phyloP scores from a whole-genome alignment of 2,113 vertebrate genomes.

The Gallinago undulata region DNA sequence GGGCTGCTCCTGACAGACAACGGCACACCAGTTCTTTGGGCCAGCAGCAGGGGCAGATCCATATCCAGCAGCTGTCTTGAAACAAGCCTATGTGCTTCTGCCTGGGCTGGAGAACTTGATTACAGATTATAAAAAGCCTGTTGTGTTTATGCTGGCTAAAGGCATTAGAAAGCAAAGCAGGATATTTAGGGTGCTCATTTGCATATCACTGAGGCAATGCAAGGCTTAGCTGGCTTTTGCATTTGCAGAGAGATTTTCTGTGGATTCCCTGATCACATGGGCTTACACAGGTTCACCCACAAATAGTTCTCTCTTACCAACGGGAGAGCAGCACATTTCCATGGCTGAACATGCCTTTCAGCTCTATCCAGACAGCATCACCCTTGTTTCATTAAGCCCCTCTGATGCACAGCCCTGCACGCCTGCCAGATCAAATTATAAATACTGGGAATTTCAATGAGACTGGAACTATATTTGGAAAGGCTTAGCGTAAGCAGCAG shows the following conservation, averaged over 20 bases:
- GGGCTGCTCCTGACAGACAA: neutral
- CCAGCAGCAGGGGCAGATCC: neutral
- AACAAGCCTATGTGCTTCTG: neutral
- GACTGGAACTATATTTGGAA: constrained; percentile 71
- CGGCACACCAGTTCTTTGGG: neutral
- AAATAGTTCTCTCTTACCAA: neutral
- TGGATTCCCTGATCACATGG: constrained; percentile 14
- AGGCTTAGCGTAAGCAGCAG: constrained; percentile 63
- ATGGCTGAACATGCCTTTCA: constrained; percentile 20
- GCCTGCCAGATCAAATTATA: constrained; percentile 69
- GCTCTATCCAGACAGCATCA: constrained; percentile 39
- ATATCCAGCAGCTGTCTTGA: neutral
- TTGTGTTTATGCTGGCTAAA: constrained; percentile 45
- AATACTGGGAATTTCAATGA: constrained; percentile 65
- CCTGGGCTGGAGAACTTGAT: neutral
- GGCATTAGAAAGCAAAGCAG: constrained; percentile 48
- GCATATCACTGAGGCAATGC: constrained; percentile 42
- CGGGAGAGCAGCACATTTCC: constrained; percentile 14
- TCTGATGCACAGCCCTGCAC: constrained; percentile 53
- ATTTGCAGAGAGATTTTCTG: constrained; percentile 40
- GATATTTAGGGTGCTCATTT: constrained; percentile 58
- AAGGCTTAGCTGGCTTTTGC: constrained; percentile 35
- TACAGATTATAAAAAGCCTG: constrained; percentile 33
- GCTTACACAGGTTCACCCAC: constrained; percentile 13
- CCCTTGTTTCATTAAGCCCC: constrained; percentile 55